A percentile compares a stretch with the other conserved stretches of the same genome.
phyloP scores from a whole-genome alignment of 2,797 vertebrate species.

The Sebastes cheni region DNA sequence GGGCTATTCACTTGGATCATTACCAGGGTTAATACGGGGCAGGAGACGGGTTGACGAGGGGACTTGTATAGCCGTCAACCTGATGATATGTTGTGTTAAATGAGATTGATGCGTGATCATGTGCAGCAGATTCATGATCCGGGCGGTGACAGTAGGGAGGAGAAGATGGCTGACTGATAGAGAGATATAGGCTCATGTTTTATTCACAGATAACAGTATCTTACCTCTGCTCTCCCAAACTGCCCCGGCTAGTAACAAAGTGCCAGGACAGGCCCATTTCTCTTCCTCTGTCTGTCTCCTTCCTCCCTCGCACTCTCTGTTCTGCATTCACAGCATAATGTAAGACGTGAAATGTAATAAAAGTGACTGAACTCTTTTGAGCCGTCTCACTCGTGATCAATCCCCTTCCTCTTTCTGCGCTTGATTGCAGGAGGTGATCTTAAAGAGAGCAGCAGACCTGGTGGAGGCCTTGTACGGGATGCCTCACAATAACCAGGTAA shows the following conservation, averaged over 20 bases:
- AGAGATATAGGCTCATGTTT: conserved; percentile 81
- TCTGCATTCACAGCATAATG: conserved; percentile 80
- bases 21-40: conserved; percentile 74
- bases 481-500: conserved; percentile 98
- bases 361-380: conserved; percentile 77
- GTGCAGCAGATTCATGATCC: conserved; percentile 65
- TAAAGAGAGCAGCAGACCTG: conserved; percentile 95
- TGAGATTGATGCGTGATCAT: conserved; percentile 75
- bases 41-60: conserved; percentile 66
- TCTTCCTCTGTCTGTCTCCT: conserved; percentile 66
- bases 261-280: conserved; percentile 76
- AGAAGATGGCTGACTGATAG: conserved; percentile 76
- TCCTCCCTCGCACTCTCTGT: conserved; percentile 56
- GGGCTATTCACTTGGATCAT: conserved; percentile 72
- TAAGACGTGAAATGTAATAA: conserved; percentile 75
- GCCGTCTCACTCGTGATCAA: conserved; percentile 68
- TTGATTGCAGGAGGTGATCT: conserved; percentile 92
- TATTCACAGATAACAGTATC: conserved; percentile 80
- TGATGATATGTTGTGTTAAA: conserved; percentile 79
- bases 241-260: conserved; percentile 77
- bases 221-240: conserved; percentile 73
- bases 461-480: conserved; percentile 97
- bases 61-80: conserved; percentile 66
- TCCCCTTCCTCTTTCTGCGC: conserved; percentile 61
- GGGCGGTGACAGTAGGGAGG: conserved; percentile 60